Evolutionary conservation across 2,113 vertebrate genomes (phyloP), one percentile per base, ranked within the genome.

Genomic region (Podarcis muralis): DNA sequence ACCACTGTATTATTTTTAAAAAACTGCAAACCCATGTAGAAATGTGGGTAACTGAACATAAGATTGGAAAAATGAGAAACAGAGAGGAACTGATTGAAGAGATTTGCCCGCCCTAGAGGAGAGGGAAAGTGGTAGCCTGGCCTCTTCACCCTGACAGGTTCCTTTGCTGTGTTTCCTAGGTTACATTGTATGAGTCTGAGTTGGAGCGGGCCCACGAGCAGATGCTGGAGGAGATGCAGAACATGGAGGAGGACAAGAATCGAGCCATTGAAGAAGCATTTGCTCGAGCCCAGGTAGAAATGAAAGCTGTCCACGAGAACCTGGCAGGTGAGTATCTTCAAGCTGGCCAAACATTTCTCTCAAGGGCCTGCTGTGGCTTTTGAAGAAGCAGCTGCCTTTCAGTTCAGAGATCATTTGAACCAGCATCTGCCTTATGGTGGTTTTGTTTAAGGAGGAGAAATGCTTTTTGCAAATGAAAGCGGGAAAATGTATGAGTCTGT

Each of bases 261-360:
- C 96, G 90, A 0, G 98, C 98, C 87, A 98, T 99, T 0, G 98
- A 99, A 90, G 99, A 99, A 92, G 98, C 98, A 0, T 99, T 99
- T 74, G 96, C 98, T 90, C 93, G 98, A 0, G 98, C 99, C 0
- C 98, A 99, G 95, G 98, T 97, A 85, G 98, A 99, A 95, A 99
- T 99, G 99, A 99, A 98, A 91, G 98, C 98, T 0, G 99, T 99
- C 37, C 99, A 99, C 0, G 98, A 99, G 95, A 99, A 99, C 95
- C 97, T 99, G 91, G 98, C 98, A n/a, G 99, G 99, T 99, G 88
- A 93, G 96, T 9, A 5, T 2, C 57, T 65, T 25, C 37, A 35
- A 40, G 2, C 53, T 1, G 35, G 48, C 4, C 23, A 59, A 5
- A 11, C 2, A 6, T 53, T 53, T 48, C n/a, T 35, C 6, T 3